Conservation (phyloP, 2,888 invertebrate genomes). For the Aricia artaxerxes region DNA sequence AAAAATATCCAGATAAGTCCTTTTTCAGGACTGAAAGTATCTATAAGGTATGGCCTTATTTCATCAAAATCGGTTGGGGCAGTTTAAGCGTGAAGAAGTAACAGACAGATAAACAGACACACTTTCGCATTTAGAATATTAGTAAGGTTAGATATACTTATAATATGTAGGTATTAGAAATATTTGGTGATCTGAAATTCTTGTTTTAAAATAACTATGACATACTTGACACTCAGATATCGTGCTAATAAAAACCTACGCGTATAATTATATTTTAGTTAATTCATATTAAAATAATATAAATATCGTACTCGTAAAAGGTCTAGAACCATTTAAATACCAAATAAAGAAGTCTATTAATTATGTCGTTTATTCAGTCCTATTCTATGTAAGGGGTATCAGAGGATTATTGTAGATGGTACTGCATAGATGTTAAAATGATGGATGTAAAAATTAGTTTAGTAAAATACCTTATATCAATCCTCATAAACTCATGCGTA, state of each 20-base stretch:
- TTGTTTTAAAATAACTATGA: conserved; percentile 3
- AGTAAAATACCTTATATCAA: too few relatives aligned
- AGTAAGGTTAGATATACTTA: too few relatives aligned
- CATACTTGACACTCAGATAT: not conserved
- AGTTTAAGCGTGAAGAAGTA: too few relatives aligned
- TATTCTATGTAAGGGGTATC: conserved; percentile 1
- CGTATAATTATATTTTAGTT: not conserved
- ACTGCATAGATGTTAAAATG: not conserved
- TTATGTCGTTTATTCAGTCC: not conserved
- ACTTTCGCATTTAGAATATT: too few relatives aligned
- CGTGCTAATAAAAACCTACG: conserved; percentile 17
- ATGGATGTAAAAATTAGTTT: not conserved
- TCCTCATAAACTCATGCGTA: too few relatives aligned
- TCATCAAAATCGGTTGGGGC: too few relatives aligned
- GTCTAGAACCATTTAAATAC: conserved; percentile 6
- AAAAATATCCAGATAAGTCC: too few relatives aligned
- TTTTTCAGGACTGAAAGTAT: too few relatives aligned
- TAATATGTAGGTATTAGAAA: too few relatives aligned
- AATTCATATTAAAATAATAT: conserved; percentile 1
- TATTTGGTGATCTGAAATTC: not conserved
- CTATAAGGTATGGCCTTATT: too few relatives aligned
- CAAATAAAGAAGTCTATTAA: conserved; percentile 15
- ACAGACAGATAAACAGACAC: too few relatives aligned
- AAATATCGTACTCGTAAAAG: conserved; percentile 11
- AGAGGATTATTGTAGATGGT: not conserved